Conservation (phyloP, 1,140 invertebrate genomes). For the Drosophila willistoni region DNA sequence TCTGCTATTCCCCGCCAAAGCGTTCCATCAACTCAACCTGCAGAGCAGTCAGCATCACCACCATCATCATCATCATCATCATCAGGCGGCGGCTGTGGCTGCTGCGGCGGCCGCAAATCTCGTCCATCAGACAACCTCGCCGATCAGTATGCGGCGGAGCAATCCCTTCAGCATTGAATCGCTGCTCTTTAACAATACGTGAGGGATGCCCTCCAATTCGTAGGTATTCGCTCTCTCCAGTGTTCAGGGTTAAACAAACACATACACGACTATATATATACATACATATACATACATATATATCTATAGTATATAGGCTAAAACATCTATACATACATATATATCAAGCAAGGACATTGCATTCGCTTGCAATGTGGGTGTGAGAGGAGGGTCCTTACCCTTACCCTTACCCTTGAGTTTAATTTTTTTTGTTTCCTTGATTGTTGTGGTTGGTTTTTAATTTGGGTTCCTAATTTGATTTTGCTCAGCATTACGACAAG, state of each 20-base stretch:
- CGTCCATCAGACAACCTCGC: conserved; percentile 82
- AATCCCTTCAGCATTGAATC: conserved; percentile 94
- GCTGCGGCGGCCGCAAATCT: conserved; percentile 69
- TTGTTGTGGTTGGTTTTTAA: neutral
- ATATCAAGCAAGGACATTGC: conserved; percentile 6
- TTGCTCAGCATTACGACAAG: neutral
- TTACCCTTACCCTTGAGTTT: neutral
- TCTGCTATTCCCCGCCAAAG: conserved; percentile 72
- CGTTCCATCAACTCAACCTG: conserved; percentile 69
- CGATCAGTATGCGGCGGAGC: conserved; percentile 86
- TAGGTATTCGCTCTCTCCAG: conserved; percentile 1
- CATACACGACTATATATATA: neutral
- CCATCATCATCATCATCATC: conserved; percentile 24
- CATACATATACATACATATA: neutral
- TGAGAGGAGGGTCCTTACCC: neutral
- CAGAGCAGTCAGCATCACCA: conserved; percentile 56
- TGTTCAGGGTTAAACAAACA: neutral
- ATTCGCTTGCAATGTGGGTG: neutral
- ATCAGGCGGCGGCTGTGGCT: conserved; percentile 38
- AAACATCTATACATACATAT: neutral
- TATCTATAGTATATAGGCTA: neutral
- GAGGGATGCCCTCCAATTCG: conserved; percentile 72
- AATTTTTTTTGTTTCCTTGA: neutral
- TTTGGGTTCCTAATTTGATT: conserved; percentile 43
- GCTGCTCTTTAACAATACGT: conserved; percentile 88